A percentile compares a stretch with the other conserved stretches of the same genome.
These are phyloP conservation scores for Drosophila eugracilis DNA, from an alignment of 1,140 invertebrate genomes.

Conservation along the genomic window DNA sequence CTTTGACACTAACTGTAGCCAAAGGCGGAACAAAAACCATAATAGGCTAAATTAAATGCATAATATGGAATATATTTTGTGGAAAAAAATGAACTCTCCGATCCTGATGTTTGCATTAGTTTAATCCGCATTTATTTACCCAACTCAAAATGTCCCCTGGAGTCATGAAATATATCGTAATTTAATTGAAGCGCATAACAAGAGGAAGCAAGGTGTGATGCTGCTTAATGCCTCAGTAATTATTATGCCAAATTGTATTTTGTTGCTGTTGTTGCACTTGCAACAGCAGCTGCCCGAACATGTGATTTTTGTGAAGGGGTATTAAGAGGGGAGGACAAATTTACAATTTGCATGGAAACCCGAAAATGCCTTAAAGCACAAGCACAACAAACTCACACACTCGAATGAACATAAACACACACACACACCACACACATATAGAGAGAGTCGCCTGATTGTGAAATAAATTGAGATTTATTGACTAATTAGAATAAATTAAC, in stretches of 20 bases:
- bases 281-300: constrained; percentile 32
- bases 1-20: not conserved
- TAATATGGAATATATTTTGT: not conserved
- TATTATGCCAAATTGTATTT: constrained; percentile 53
- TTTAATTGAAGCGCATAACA: constrained; percentile 59
- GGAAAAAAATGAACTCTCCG: not conserved
- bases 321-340: constrained; percentile 2
- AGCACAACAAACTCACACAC: constrained; percentile 22
- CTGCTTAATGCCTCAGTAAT: constrained; percentile 69
- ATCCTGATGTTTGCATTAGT: constrained; percentile 12
- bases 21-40: not conserved
- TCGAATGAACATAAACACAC: constrained; percentile 20
- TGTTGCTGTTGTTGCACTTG: constrained; percentile 28
- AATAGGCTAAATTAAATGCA: constrained; percentile 7
- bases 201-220: constrained; percentile 67
- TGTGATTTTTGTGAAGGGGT: not conserved
- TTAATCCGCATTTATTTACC: constrained; percentile 38
- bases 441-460: constrained; percentile 39
- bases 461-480: constrained; percentile 83
- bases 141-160: constrained; percentile 6
- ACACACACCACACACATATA: constrained; percentile 12
- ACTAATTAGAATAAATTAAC: constrained; percentile 83
- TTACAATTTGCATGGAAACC: constrained; percentile 41
- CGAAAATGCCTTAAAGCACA: constrained; percentile 47
- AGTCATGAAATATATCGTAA: constrained; percentile 46